Evolutionary conservation across 2,888 invertebrate genomes (phyloP), one percentile per base, ranked within the genome.

Genomic region (Acanthopleura granulata): DNA sequence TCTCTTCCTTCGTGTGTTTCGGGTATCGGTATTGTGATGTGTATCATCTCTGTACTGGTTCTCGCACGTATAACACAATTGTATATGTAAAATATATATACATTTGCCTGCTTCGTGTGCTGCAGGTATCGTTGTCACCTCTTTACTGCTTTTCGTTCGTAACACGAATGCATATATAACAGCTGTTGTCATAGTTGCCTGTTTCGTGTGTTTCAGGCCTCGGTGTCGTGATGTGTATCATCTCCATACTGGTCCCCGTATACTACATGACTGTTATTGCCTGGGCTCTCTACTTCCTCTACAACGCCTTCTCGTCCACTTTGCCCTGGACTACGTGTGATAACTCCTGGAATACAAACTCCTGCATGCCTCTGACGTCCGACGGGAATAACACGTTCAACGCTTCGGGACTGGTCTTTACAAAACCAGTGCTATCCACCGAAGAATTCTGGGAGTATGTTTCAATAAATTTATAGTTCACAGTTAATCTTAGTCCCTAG

Each of bases 381-480:
- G 12, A 12, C 29, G 66, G 29, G 22, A 66, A 66, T 27, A 3
- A 16, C 15, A 3, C 16, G 3, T 22, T 27, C 25, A 66, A 66
- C 25, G 22, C 29, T 16, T 27, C 66, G 6, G 66, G 66, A 27
- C 22, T 22, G 15, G 57, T 57, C 3, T 57, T 18, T 4, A 40
- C 40, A 40, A 66, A 66, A 14, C 25, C 25, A 12, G 25, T 71
- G 4, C n/a, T 40, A 14, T 40, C 71, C 25, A 71, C 49, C 1
- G 71, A 71, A 27, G 49, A 71, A 71, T 71, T 71, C 71, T 71
- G 71, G 71, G 71, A 71, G 71, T 71, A 71, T 9, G 71, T 70
- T 70, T 15, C 18, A 57, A 1, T 4, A 9, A 6, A 57, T 57
- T n/a, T 57, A 6, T n/a, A 9, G 12, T 22, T 22, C 9, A 6